Percentiles rank a stretch among this genome's conserved stretches.
Evolutionary conservation across 1,140 invertebrate species (phyloP).

Genomic region (Brachionus asplanchnoidis): DNA sequence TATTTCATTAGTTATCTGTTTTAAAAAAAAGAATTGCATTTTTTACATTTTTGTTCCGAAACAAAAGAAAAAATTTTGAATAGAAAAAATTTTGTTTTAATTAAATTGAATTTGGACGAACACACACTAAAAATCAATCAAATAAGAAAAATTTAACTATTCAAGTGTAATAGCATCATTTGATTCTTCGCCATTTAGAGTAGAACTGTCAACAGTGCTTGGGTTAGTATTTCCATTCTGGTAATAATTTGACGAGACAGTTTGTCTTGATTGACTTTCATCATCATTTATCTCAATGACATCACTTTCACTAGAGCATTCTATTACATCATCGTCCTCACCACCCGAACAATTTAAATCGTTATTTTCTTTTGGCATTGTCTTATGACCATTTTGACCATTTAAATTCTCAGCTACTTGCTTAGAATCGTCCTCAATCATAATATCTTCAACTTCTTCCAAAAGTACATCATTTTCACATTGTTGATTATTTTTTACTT

Average conservation of each 20-base stretch:
- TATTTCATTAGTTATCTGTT: not conserved
- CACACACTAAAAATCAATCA: not conserved
- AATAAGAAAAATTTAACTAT: not conserved
- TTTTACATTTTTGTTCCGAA: conserved; percentile 8
- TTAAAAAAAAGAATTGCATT: not conserved
- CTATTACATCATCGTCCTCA: conserved; percentile 10
- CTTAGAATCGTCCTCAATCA: not conserved
- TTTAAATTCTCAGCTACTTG: not conserved
- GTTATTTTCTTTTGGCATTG: not conserved
- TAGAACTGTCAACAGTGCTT: not conserved
- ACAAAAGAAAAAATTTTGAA: not conserved
- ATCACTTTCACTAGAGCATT: conserved; percentile 3
- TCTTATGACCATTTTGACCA: not conserved
- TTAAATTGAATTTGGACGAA: not conserved
- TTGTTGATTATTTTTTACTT: not conserved
- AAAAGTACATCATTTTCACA: conserved; percentile 6
- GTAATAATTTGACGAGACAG: not conserved
- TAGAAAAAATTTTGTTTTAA: not conserved
- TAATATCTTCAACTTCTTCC: conserved; percentile 22
- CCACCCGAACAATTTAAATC: not conserved
- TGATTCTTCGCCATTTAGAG: not conserved
- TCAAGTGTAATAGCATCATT: conserved; percentile 17
- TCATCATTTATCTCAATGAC: conserved; percentile 25
- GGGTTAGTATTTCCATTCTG: not conserved
- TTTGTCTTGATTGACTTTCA: conserved; percentile 23